Base-by-base conservation (phyloP, 2,888 invertebrate species). In the Meteorus colon region DNA sequence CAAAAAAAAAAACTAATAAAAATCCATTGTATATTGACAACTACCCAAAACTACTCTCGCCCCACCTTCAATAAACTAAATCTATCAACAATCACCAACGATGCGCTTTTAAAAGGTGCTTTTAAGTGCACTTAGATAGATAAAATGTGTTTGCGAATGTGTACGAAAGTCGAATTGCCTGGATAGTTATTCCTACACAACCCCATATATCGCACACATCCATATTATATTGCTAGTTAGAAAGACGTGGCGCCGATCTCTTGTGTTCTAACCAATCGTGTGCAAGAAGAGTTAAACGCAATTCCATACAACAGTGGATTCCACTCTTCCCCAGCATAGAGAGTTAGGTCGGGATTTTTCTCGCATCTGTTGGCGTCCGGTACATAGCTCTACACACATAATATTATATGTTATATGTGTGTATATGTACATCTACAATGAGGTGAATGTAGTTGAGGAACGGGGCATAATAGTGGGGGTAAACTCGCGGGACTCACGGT, bases 391-490 rank as follows among this genome's bases (percentile, higher is more conserved):
- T 6, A 48, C 48, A 48, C n/a, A 8, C 19, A 24, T 55, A 55
- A 55, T 55, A 55, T n/a, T 48, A 48, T n/a, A n/a, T 48, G 48
- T 48, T 41, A 48, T 48, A 48, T 48, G n/a, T 48, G n/a, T 16
- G 48, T 48, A 48, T 24, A 37, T 12, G n/a, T 65, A 41, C 8
- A 5, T 41, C 10, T 24, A 63, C n/a, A 34, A 63, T 31, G 14
- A 31, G 16, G 27, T 12, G 63, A 63, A n/a, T 48, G 48, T 48
- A 10, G 41, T 41, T 41, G 41, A 12, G 41, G 12, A 48, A n/a
- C n/a, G n/a, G 75, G 14, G 75, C 29, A 41, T 55, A 37, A 29
- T 63, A 59, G 71, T 19, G n/a, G 68, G 69, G 51, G 8, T 31
- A 37, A 34, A 51, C 19, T 55, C 63, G 19, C 55, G 55, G 55